Evolutionary conservation across 2,797 vertebrate genomes (phyloP).

Genomic region (Chelmon rostratus): DNA sequence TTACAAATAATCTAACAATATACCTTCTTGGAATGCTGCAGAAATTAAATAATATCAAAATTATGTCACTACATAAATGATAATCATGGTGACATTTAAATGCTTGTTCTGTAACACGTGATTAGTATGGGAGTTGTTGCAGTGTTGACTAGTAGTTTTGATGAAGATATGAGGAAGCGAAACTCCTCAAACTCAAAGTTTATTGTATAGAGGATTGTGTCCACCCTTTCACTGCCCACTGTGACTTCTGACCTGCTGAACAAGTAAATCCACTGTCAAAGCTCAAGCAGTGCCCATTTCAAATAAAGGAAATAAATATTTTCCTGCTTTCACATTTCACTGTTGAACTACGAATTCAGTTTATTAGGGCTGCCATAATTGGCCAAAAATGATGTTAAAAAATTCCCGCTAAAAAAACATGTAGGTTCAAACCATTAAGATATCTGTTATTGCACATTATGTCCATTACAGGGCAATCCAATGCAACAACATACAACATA

Average conservation of each 20-base stretch:
- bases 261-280: neutral
- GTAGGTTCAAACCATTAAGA: too few relatives aligned
- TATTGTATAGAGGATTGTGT: neutral
- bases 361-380: too few relatives aligned
- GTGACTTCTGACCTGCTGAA: neutral
- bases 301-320: neutral
- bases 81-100: neutral
- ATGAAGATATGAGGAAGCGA: constrained; percentile 15
- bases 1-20: too few relatives aligned
- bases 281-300: neutral
- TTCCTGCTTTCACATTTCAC: neutral
- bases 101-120: neutral
- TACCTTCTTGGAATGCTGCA: too few relatives aligned
- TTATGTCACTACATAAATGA: too few relatives aligned
- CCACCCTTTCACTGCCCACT: too few relatives aligned
- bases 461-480: too few relatives aligned
- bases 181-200: neutral
- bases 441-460: too few relatives aligned
- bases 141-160: neutral
- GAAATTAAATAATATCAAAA: too few relatives aligned
- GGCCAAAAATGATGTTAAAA: too few relatives aligned
- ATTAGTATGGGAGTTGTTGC: neutral
- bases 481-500: too few relatives aligned
- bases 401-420: too few relatives aligned
- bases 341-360: neutral